Conservation (phyloP, 2,797 vertebrate genomes). For the Brachyrhaphis roseni region DNA sequence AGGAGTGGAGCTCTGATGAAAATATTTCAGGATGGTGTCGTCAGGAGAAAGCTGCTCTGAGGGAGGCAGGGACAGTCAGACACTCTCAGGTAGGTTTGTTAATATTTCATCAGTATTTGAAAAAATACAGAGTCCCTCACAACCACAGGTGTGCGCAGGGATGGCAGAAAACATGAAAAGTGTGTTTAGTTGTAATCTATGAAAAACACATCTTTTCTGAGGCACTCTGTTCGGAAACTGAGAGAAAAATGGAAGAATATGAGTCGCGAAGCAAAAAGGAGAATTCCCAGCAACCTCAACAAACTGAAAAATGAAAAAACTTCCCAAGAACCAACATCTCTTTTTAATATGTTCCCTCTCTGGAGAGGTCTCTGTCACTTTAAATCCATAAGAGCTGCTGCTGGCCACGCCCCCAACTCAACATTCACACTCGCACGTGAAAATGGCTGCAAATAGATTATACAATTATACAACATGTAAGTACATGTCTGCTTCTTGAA, state of each 20-base stretch:
- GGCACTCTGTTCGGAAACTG: background rate
- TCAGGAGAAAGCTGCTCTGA: constrained; percentile 9
- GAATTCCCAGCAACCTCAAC: background rate
- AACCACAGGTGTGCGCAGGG: background rate
- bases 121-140: background rate
- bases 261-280: background rate
- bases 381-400: too few relatives aligned
- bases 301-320: background rate
- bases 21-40: constrained; percentile 13
- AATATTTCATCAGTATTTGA: constrained; percentile 5
- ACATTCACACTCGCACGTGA: too few relatives aligned
- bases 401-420: too few relatives aligned
- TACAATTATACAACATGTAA: too few relatives aligned
- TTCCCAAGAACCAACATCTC: background rate
- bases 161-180: background rate
- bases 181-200: background rate
- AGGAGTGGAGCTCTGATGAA: constrained; percentile 11
- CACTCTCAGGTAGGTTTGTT: background rate
- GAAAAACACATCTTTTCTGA: background rate
- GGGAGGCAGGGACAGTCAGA: background rate
- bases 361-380: background rate
- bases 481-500: too few relatives aligned
- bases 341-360: background rate
- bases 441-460: too few relatives aligned
- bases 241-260: background rate